Percentiles rank a stretch among this genome's conserved stretches.
Evolutionary conservation across 2,888 invertebrate species (phyloP).

Genomic region (Ferrisia virgata): DNA sequence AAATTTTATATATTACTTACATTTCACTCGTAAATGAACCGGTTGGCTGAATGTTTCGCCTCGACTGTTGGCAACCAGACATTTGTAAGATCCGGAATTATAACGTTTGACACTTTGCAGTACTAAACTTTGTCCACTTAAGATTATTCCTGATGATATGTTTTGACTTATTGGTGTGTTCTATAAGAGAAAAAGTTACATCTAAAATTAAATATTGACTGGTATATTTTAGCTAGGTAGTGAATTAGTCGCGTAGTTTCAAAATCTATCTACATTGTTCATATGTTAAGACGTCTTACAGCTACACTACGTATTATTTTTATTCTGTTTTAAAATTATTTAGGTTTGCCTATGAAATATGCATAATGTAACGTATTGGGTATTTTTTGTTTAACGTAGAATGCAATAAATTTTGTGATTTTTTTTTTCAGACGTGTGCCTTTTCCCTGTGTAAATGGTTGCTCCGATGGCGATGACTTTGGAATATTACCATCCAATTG

Average conservation of each 20-base stretch:
- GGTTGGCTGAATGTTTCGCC: constrained; percentile 77
- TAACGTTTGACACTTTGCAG: constrained; percentile 78
- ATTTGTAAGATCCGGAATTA: constrained; percentile 80
- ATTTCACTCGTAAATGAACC: constrained; percentile 75
- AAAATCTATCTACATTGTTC: too few relatives aligned
- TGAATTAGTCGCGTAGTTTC: too few relatives aligned
- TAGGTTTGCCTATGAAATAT: too few relatives aligned
- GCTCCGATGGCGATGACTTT: too few relatives aligned
- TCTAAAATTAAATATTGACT: too few relatives aligned
- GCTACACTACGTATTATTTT: too few relatives aligned
- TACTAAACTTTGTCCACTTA: constrained; percentile 83
- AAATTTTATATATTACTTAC: constrained; percentile 62
- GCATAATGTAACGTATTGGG: background rate
- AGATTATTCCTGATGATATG: constrained; percentile 77
- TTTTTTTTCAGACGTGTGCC: background rate
- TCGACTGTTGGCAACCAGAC: constrained; percentile 75
- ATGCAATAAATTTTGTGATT: too few relatives aligned
- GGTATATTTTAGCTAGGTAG: too few relatives aligned
- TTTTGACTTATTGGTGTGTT: constrained; percentile 61
- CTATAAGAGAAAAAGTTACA: background rate
- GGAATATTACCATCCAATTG: background rate
- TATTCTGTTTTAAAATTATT: too few relatives aligned
- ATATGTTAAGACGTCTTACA: too few relatives aligned
- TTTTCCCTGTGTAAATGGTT: too few relatives aligned
- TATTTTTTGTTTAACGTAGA: background rate